Evolutionary conservation across 64 coral and sea anemone genomes (phyloP).

Genomic region (Pocillopora damicornis): DNA sequence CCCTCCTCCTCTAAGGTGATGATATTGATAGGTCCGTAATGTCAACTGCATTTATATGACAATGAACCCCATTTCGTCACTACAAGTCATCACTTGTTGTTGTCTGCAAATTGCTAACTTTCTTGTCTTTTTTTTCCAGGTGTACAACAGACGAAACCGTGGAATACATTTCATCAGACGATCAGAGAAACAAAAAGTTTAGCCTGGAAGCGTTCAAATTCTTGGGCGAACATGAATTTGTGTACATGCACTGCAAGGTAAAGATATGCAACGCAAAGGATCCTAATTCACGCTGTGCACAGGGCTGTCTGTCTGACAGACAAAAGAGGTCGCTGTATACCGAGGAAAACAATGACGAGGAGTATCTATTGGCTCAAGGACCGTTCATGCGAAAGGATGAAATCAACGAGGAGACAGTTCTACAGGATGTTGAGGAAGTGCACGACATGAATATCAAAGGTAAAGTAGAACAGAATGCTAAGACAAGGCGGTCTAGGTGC

Average conservation of each 20-base stretch:
- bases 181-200: background rate
- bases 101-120: background rate
- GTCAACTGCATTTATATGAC: too few relatives aligned
- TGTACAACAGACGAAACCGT: background rate
- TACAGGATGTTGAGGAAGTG: background rate
- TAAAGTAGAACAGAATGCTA: background rate
- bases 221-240: constrained; percentile 10
- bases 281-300: constrained; percentile 27
- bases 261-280: constrained; percentile 33
- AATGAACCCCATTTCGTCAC: too few relatives aligned
- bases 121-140: background rate
- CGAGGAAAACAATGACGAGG: background rate
- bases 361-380: constrained; percentile 10
- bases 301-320: constrained; percentile 7
- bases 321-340: constrained; percentile 4
- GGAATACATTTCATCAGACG: background rate
- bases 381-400: constrained; percentile 18
- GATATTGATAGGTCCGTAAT: too few relatives aligned
- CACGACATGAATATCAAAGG: background rate
- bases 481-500: background rate
- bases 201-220: constrained; percentile 22
- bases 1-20: too few relatives aligned
- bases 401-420: background rate
- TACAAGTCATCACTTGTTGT: too few relatives aligned
- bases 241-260: constrained; percentile 27